Evolutionary conservation across 2,888 invertebrate species (phyloP).

Genomic region (Deroplatys truncata): DNA sequence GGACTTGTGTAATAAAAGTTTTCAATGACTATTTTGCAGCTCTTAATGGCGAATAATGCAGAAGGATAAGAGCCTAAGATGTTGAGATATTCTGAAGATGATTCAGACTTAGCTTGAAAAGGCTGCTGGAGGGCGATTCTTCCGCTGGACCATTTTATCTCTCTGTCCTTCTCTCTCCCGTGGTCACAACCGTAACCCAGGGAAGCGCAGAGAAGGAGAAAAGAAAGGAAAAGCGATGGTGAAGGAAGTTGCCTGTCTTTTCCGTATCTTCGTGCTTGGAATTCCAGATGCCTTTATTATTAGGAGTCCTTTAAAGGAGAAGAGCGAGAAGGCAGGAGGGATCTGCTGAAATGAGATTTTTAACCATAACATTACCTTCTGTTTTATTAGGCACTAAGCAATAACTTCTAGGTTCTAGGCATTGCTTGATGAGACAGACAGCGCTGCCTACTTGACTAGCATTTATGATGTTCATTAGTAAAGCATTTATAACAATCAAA

Average conservation of each 20-base stretch:
- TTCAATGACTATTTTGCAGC: too few species aligned
- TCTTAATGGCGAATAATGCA: too few species aligned
- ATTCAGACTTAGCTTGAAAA: background rate
- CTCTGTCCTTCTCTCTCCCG: background rate
- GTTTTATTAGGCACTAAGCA: background rate
- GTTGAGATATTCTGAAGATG: background rate
- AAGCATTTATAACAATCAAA: too few species aligned
- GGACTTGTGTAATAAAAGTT: too few species aligned
- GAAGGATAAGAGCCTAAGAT: background rate
- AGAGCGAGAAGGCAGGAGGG: background rate
- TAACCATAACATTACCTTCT: background rate
- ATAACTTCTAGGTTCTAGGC: too few species aligned
- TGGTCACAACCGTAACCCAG: background rate
- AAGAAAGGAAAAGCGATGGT: background rate
- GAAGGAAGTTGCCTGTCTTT: constrained; percentile 1
- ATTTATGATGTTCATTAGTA: too few species aligned
- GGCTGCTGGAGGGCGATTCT: background rate
- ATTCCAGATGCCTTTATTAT: constrained; percentile 28
- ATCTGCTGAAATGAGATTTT: background rate
- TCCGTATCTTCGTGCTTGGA: constrained; percentile 19
- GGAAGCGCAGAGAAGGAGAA: background rate
- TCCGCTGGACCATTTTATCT: constrained; percentile 20
- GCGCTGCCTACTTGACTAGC: too few species aligned
- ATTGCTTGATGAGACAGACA: too few species aligned
- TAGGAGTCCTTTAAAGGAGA: constrained; percentile 11